Evolutionary conservation across 2,888 invertebrate species (phyloP), one percentile per base, ranked within the genome.

Genomic region (Ormyrus nitidulus): DNA sequence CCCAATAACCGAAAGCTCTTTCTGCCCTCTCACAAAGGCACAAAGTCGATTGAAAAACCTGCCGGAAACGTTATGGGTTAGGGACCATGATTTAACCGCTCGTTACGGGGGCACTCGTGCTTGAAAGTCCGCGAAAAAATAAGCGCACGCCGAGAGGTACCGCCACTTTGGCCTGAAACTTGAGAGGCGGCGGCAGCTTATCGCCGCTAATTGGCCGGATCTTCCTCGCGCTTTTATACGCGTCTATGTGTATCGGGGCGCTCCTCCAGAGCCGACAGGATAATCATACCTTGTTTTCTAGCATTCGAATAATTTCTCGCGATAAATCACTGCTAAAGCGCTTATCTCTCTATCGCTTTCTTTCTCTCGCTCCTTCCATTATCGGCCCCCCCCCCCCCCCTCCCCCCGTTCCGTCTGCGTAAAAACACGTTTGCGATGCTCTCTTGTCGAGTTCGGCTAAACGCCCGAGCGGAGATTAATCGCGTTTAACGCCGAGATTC

Each of bases 271-370:
- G 66, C 75, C 58, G 84, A 86, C 86, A 84, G 84, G 87, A 88
- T 90, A 90, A 90, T 90, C 87, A 90, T 88, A 90, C 87, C 86
- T 89, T 89, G 87, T 88, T 81, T 90, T 89, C 89, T 90, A 89
- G 88, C 89, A 89, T 90, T 90, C 88, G 86, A 89, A 89, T 89
- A 88, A 90, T 89, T 88, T 88, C 86, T 87, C 84, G 86, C 86
- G 86, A 90, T 90, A 90, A 90, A 90, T 90, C 89, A 90, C 82
- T 83, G 82, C 85, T 88, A 89, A 34, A 90, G 88, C 89, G 88
- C 88, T 85, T 87, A 78, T 78, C 77, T 77, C 74, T 74, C 76
- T 80, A 69, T 65, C 66, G 49, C 72, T 58, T 49, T 70, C 76
- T 72, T 72, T 72, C 66, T 44, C 82, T 84, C 86, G 83, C 83